Evolutionary conservation across 2,888 invertebrate species (phyloP).

Genomic region (Omphaloscelis lunosa): DNA sequence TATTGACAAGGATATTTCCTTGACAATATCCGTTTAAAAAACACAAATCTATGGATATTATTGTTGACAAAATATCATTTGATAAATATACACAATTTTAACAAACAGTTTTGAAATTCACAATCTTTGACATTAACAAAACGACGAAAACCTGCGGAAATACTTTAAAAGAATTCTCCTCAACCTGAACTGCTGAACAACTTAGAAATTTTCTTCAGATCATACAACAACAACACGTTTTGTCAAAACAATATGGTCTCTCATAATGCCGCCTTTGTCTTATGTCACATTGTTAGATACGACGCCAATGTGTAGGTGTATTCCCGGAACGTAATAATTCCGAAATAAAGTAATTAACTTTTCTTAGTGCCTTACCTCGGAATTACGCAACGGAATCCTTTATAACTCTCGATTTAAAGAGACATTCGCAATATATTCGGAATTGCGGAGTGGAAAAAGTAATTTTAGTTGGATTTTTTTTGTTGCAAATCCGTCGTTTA

Average conservation of each 20-base stretch:
- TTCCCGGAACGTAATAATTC: conserved; percentile 22
- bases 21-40: too few relatives aligned
- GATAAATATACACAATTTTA: not conserved
- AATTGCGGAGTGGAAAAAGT: conserved; percentile 12
- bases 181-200: not conserved
- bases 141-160: not conserved
- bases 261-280: conserved; percentile 22
- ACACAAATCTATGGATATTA: not conserved
- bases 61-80: not conserved
- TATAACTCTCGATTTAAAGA: conserved; percentile 7
- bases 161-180: conserved; percentile 11
- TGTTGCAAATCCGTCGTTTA: not conserved
- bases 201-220: conserved; percentile 11
- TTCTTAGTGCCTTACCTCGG: conserved; percentile 19
- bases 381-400: conserved; percentile 32
- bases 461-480: conserved; percentile 8
- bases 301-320: conserved; percentile 1
- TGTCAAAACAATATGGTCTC: not conserved
- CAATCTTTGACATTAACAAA: not conserved
- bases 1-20: not conserved
- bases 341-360: conserved; percentile 40
- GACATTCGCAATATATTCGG: conserved; percentile 10
- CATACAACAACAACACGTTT: not conserved
- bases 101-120: conserved; percentile 3
- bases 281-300: conserved; percentile 3